These are phyloP conservation scores for Sparus aurata DNA, from an alignment of 2,797 vertebrate species.

Conservation along the genomic window DNA sequence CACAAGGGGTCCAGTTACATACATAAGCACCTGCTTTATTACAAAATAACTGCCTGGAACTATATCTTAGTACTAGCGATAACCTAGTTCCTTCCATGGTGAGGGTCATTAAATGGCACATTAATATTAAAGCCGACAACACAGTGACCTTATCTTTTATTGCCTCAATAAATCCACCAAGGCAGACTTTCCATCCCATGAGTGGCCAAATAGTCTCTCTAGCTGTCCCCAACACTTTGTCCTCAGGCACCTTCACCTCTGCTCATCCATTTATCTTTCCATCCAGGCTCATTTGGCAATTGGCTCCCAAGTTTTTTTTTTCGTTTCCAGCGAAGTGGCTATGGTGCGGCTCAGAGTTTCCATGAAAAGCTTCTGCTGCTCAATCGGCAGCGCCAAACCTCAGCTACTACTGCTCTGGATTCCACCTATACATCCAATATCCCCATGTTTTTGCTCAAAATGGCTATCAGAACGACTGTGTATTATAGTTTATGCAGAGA, in stretches of 20 bases:
- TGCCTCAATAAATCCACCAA: slow-evolving; percentile 77
- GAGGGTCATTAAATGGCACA: slow-evolving; percentile 81
- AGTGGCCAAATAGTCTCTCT: slow-evolving; percentile 70
- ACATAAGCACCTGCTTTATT: slow-evolving; percentile 35
- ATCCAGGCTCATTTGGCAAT: slow-evolving; percentile 55
- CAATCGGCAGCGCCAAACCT: slow-evolving; percentile 27
- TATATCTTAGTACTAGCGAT: slow-evolving; percentile 62
- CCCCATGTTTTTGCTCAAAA: neutral
- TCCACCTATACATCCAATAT: slow-evolving; percentile 33
- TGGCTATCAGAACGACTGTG: neutral
- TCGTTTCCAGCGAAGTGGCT: slow-evolving; percentile 30
- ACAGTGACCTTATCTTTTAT: slow-evolving; percentile 86
- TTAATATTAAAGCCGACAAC: slow-evolving; percentile 84
- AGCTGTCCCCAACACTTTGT: slow-evolving; percentile 49
- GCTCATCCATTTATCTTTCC: slow-evolving; percentile 62
- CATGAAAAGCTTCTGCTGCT: slow-evolving; percentile 30
- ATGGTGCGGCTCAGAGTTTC: slow-evolving; percentile 36
- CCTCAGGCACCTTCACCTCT: slow-evolving; percentile 56
- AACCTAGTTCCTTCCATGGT: slow-evolving; percentile 71
- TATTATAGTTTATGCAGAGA: neutral
- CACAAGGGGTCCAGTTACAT: slow-evolving; percentile 38
- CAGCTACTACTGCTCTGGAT: slow-evolving; percentile 13
- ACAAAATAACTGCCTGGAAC: slow-evolving; percentile 64
- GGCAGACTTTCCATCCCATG: slow-evolving; percentile 64
- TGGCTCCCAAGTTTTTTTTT: slow-evolving; percentile 8